Percentiles rank a stretch among this genome's conserved stretches.
phyloP scores from a whole-genome alignment of 1,140 invertebrate genomes.

The Palaemon carinicauda region DNA sequence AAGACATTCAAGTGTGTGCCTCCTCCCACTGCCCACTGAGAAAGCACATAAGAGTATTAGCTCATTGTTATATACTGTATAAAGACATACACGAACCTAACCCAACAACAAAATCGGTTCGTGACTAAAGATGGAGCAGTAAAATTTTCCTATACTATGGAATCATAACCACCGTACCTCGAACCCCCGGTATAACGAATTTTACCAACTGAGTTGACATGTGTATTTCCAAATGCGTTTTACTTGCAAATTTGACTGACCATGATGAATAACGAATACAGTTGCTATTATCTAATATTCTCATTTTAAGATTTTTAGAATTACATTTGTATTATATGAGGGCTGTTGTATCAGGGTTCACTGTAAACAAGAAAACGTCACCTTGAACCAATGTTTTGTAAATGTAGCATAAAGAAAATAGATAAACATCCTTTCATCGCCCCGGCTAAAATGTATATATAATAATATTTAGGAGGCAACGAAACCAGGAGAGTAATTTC shows the following conservation, averaged over 20 bases:
- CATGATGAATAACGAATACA: neutral
- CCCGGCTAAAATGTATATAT: neutral
- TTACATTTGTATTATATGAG: neutral
- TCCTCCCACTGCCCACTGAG: neutral
- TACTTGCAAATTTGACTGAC: neutral
- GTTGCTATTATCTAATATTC: neutral
- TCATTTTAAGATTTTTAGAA: neutral
- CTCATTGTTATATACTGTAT: neutral
- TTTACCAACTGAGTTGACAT: neutral
- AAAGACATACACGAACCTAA: neutral
- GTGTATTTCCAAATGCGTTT: neutral
- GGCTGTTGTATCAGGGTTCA: conserved; percentile 8
- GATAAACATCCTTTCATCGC: too few species aligned
- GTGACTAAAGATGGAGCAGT: conserved; percentile 17
- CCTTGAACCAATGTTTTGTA: neutral
- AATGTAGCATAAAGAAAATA: neutral
- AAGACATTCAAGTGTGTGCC: too few species aligned
- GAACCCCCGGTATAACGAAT: conserved; percentile 26
- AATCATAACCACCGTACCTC: conserved; percentile 15
- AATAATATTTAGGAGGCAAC: neutral
- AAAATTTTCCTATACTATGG: conserved; percentile 30
- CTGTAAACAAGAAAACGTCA: conserved; percentile 36
- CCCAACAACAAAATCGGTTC: conserved; percentile 2
- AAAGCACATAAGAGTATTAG: neutral
- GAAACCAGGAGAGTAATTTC: neutral